Evolutionary conservation across 2,797 vertebrate genomes (phyloP), one percentile per base, ranked within the genome.

Genomic region (Acomys russatus): DNA sequence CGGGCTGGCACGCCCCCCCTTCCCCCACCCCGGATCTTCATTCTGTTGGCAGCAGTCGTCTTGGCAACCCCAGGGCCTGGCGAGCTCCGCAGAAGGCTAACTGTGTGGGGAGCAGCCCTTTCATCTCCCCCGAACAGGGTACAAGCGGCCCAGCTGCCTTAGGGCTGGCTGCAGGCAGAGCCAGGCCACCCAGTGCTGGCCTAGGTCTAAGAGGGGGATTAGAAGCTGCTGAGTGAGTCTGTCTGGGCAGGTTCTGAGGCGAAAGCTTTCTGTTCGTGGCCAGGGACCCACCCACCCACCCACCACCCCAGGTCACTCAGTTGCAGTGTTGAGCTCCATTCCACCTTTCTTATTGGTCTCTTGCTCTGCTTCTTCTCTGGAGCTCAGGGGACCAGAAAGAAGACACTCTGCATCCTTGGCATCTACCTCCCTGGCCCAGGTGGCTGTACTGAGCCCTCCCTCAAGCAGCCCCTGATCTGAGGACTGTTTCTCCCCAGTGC

Each of bases 61-160:
- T 98, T 99, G 99, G 99, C 99, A 99, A 99, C 99, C 96, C 98
- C 97, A 97, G 99, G 99, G 98, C 99, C 99, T 99, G 99, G 98
- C 98, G 99, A 99, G 98, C 99, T 99, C 99, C 98, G 97, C 97
- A 91, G 97, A 99, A 98, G 99, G 99, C 99, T 99, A 99, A 98
- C 99, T 96, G 95, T 97, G 28, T 25, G n/a, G 94, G 96, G 88
- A 84, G 86, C 92, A 74, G 95, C 66, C 15, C 96, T 97, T 97
- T 97, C 94, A 98, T 98, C 95, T 97, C 64, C 64, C 64, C 96
- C 6, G n/a, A 68, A 90, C 84, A 0, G 12, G 59, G 88, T 90
- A 93, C 96, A 89, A 97, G 97, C 87, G 89, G 93, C 83, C 94
- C 97, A 96, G 92, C 96, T 97, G 96, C 94, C 94, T 87, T 51